These are phyloP conservation scores for Lottia gigantea DNA, from an alignment of 2,888 invertebrate species.

Conservation along the genomic window DNA sequence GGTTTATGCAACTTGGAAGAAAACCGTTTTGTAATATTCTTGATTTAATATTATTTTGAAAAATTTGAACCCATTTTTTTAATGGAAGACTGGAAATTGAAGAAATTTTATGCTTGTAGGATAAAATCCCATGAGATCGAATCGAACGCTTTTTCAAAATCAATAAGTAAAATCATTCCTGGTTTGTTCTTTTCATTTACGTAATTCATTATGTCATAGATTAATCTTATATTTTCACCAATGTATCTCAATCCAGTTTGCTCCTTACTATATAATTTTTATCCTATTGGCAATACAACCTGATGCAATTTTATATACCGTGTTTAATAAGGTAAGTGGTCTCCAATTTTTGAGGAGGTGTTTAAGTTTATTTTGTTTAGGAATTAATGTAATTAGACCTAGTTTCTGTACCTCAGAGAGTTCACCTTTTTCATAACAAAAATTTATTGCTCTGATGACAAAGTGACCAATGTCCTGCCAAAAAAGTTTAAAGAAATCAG, in stretches of 20 bases:
- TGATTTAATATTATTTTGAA: background rate
- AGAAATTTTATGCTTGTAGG: constrained; percentile 11
- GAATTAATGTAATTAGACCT: constrained; percentile 24
- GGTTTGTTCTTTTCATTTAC: background rate
- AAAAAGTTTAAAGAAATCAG: too few species aligned
- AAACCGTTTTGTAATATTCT: background rate
- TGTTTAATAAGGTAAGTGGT: too few species aligned
- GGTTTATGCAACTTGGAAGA: background rate
- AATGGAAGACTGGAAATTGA: constrained; percentile 6
- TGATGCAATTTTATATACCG: too few species aligned
- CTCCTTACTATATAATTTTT: background rate
- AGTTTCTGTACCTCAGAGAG: constrained; percentile 19
- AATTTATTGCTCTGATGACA: too few species aligned
- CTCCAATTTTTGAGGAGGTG: constrained; percentile 9
- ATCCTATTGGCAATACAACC: constrained; percentile 15
- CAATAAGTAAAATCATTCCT: constrained; percentile 8
- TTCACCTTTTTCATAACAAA: constrained; percentile 12
- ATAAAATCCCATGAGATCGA: constrained; percentile 15
- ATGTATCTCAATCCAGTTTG: constrained; percentile 20
- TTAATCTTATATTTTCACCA: constrained; percentile 10
- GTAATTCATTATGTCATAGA: constrained; percentile 15
- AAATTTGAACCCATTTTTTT: constrained; percentile 5
- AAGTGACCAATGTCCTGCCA: too few species aligned
- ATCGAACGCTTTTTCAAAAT: constrained; percentile 20
- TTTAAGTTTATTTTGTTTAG: too few species aligned